A percentile compares a stretch with the other conserved stretches of the same genome.
Evolutionary conservation across 2,797 vertebrate genomes (phyloP).

Genomic region (Enteromius treurensis): DNA sequence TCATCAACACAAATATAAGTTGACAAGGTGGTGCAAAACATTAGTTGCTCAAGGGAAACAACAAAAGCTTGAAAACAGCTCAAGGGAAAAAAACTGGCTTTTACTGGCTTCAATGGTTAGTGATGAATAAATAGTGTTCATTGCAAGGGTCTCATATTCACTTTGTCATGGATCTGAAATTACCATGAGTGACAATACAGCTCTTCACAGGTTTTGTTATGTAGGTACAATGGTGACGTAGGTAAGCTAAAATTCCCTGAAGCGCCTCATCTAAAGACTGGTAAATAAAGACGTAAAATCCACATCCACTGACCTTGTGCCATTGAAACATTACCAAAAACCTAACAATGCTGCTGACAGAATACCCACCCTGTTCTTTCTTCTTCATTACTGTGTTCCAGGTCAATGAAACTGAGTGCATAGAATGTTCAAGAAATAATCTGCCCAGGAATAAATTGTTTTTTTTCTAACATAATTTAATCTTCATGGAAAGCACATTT

Average conservation of each 20-base stretch:
- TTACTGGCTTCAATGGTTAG: not conserved
- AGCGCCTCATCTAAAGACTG: not conserved
- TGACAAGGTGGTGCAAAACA: slow-evolving; percentile 1
- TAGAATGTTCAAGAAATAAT: not conserved
- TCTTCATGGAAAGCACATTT: too few species aligned
- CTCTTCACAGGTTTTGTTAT: slow-evolving; percentile 21
- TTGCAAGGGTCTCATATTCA: slow-evolving; percentile 26
- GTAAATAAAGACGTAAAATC: slow-evolving; percentile 15
- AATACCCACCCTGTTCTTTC: slow-evolving; percentile 14
- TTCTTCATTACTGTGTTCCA: slow-evolving; percentile 25
- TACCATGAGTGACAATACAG: slow-evolving; percentile 25
- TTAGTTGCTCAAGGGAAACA: slow-evolving; percentile 9
- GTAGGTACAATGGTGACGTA: not conserved
- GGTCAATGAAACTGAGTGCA: slow-evolving; percentile 39
- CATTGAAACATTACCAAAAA: slow-evolving; percentile 25
- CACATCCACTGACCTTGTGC: not conserved
- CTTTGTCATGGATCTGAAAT: slow-evolving; percentile 21
- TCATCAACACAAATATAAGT: not conserved
- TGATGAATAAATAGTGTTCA: slow-evolving; percentile 29
- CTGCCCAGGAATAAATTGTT: not conserved
- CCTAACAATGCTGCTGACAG: slow-evolving; percentile 27
- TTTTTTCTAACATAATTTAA: not conserved
- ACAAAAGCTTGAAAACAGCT: not conserved
- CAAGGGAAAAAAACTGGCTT: not conserved
- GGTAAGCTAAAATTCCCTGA: slow-evolving; percentile 32